These are phyloP conservation scores for Oedothorax gibbosus DNA, from an alignment of 1,140 invertebrate genomes.

Conservation along the genomic window DNA sequence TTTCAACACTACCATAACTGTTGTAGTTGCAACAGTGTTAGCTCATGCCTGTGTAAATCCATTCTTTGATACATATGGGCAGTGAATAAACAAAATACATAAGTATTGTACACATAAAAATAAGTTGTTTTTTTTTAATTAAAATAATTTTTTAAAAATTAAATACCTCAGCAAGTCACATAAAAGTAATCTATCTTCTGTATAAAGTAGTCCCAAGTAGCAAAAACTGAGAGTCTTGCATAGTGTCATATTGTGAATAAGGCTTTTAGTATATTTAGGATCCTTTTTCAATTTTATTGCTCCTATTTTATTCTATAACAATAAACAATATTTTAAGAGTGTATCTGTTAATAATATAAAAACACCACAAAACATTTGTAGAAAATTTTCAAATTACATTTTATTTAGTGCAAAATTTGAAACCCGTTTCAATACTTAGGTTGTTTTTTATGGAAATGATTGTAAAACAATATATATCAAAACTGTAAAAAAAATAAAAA, in stretches of 20 bases:
- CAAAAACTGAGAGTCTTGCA: conserved; percentile 22
- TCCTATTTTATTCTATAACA: not conserved
- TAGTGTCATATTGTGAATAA: conserved; percentile 3
- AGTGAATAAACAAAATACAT: too few relatives aligned
- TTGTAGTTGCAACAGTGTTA: too few relatives aligned
- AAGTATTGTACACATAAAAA: not conserved
- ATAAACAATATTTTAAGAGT: not conserved
- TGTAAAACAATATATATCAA: too few relatives aligned
- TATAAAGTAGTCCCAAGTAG: conserved; percentile 34
- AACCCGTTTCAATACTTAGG: too few relatives aligned
- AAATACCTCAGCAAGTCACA: conserved; percentile 19
- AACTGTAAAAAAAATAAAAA: too few relatives aligned
- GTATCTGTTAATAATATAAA: not conserved
- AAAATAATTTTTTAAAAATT: not conserved
- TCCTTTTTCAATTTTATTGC: not conserved
- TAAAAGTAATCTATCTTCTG: conserved; percentile 12
- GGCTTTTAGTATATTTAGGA: not conserved
- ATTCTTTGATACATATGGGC: too few relatives aligned
- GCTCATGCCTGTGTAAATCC: too few relatives aligned
- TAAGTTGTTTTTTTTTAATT: not conserved
- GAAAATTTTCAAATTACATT: not conserved
- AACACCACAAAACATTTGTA: not conserved
- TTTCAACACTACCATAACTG: too few relatives aligned
- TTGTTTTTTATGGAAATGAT: too few relatives aligned
- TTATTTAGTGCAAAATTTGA: not conserved